phyloP scores from a whole-genome alignment of 2,113 vertebrate species.

The Elanus axillaris region DNA sequence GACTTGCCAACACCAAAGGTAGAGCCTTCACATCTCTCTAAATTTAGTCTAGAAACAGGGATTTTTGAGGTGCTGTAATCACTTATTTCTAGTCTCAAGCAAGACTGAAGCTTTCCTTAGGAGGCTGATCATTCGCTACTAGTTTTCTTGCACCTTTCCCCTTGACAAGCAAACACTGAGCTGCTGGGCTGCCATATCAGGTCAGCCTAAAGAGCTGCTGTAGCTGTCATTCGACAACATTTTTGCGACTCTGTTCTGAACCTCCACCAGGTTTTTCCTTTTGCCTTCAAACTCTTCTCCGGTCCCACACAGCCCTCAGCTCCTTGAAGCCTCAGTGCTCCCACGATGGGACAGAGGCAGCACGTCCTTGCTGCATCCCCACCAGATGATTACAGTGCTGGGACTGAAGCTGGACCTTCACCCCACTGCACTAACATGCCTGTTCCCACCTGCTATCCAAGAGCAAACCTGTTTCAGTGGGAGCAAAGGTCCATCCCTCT shows the following conservation, averaged over 20 bases:
- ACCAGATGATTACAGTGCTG: rapidly evolving
- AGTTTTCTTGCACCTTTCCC: background rate
- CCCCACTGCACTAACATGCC: background rate
- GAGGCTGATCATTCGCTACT: background rate
- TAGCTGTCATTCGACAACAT: background rate
- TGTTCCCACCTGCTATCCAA: background rate
- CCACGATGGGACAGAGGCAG: background rate
- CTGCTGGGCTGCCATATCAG: background rate
- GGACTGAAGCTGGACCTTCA: background rate
- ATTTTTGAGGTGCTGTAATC: background rate
- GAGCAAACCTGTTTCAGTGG: background rate
- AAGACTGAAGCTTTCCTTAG: background rate
- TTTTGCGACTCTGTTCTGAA: background rate
- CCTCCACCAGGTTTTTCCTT: background rate
- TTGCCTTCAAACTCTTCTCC: background rate
- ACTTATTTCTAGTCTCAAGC: background rate
- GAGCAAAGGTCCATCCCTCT: background rate
- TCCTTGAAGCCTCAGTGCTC: background rate
- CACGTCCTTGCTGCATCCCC: background rate
- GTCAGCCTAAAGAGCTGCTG: background rate
- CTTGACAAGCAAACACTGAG: background rate
- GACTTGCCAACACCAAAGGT: background rate
- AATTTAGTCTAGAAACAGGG: background rate
- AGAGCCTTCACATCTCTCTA: background rate
- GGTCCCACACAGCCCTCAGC: background rate